These are phyloP conservation scores for Sebastes melanostomus DNA, from an alignment of 2,797 vertebrate species.

Conservation along the genomic window DNA sequence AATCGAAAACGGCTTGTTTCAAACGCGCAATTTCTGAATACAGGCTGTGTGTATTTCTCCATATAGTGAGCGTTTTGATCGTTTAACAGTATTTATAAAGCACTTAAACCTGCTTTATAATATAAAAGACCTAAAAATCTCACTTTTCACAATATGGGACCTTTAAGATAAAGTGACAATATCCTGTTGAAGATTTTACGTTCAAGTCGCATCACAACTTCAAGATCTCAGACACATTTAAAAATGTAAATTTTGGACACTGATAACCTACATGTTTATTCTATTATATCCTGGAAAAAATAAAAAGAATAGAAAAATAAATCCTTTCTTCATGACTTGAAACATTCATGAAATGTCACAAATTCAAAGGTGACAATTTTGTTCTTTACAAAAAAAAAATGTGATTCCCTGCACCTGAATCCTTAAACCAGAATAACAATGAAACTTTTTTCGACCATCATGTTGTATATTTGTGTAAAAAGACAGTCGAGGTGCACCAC, in stretches of 20 bases:
- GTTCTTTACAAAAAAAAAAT: not conserved
- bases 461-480: not conserved
- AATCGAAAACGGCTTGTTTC: too few relatives aligned
- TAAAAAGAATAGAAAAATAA: not conserved
- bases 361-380: not conserved
- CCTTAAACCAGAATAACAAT: not conserved
- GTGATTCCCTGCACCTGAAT: not conserved
- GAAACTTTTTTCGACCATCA: not conserved
- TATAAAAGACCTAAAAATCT: too few relatives aligned
- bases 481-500: conserved; percentile 50
- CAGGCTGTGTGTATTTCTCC: too few relatives aligned
- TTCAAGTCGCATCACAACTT: not conserved
- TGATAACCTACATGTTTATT: not conserved
- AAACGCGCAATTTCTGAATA: too few relatives aligned
- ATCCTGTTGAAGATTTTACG: not conserved
- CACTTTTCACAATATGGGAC: too few relatives aligned
- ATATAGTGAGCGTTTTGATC: too few relatives aligned
- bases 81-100: too few relatives aligned
- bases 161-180: too few relatives aligned
- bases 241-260: not conserved
- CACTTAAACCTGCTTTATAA: too few relatives aligned
- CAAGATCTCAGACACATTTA: not conserved
- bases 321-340: not conserved
- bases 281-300: too few relatives aligned
- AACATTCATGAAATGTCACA: not conserved